phyloP scores from a whole-genome alignment of 1,140 invertebrate species.

The Prorops nasuta region DNA sequence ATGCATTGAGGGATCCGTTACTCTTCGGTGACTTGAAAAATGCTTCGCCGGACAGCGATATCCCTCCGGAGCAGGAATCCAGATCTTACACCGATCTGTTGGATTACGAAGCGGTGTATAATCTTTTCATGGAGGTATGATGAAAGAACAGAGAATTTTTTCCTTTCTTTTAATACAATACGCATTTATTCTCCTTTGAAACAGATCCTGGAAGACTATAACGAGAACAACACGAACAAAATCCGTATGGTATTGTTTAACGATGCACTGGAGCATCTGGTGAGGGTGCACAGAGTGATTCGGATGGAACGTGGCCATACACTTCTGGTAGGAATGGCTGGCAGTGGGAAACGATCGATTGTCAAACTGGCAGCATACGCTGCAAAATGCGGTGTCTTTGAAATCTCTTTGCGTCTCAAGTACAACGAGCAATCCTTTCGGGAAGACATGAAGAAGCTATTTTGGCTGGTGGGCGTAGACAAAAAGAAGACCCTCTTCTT shows the following conservation, averaged over 20 bases:
- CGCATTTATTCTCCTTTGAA: conserved; percentile 5
- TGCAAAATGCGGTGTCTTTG: conserved; percentile 77
- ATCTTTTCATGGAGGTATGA: conserved; percentile 77
- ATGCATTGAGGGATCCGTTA: conserved; percentile 74
- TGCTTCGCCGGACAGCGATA: no score
- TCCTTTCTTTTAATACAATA: neutral
- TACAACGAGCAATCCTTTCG: conserved; percentile 81
- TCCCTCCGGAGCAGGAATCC: conserved; percentile 72
- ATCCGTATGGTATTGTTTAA: conserved; percentile 85
- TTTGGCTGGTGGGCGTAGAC: conserved; percentile 70
- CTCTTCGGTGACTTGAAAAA: conserved; percentile 88
- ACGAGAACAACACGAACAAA: conserved; percentile 64
- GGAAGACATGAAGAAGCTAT: conserved; percentile 82
- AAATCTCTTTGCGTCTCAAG: conserved; percentile 77
- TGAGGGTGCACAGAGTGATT: conserved; percentile 77
- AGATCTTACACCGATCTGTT: conserved; percentile 85
- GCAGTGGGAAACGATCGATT: conserved; percentile 79
- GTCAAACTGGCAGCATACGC: conserved; percentile 72
- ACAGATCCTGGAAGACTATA: conserved; percentile 83
- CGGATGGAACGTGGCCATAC: conserved; percentile 82
- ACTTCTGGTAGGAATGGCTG: conserved; percentile 81
- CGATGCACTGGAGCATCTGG: conserved; percentile 86
- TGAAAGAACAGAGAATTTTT: neutral
- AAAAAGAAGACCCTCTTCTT: conserved; percentile 79
- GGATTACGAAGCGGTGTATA: conserved; percentile 83